Percentiles rank a stretch among this genome's conserved stretches.
phyloP scores from a whole-genome alignment of 2,113 vertebrate genomes.

The Microcebus ravelobensis region DNA sequence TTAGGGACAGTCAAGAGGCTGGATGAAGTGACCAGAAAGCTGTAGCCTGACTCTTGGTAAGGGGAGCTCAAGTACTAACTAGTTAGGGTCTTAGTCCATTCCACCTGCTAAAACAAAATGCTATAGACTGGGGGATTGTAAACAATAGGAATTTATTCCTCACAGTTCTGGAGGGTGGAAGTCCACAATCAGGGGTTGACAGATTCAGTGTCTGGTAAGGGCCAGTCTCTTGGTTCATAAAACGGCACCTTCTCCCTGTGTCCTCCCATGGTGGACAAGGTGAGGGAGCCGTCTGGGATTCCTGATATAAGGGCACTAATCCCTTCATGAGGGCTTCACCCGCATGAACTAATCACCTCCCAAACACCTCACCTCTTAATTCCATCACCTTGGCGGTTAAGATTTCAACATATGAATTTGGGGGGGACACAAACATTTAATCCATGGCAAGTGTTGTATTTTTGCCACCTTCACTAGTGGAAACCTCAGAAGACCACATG shows the following conservation, averaged over 20 bases:
- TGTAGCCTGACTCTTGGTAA: neutral
- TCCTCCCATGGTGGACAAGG: too few species aligned
- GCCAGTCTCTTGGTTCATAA: neutral
- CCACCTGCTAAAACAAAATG: neutral
- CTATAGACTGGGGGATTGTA: neutral
- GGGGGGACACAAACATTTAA: neutral
- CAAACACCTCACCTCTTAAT: neutral
- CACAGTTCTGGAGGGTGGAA: neutral
- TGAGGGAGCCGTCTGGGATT: neutral
- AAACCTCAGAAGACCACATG: neutral
- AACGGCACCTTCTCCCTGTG: too few species aligned
- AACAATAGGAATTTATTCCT: too few species aligned
- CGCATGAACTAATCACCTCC: neutral
- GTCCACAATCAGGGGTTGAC: too few species aligned
- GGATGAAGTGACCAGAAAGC: too few species aligned
- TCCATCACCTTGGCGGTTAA: accelerated
- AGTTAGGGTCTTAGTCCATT: neutral
- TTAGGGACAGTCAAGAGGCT: neutral
- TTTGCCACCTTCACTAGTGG: too few species aligned
- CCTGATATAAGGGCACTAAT: neutral
- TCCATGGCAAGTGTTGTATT: neutral
- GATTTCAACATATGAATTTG: neutral
- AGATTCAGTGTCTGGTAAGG: neutral
- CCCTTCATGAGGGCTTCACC: too few species aligned
- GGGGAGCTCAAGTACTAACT: neutral